Conservation (phyloP, 2,797 vertebrate species). For the Gobionotothen gibberifrons region DNA sequence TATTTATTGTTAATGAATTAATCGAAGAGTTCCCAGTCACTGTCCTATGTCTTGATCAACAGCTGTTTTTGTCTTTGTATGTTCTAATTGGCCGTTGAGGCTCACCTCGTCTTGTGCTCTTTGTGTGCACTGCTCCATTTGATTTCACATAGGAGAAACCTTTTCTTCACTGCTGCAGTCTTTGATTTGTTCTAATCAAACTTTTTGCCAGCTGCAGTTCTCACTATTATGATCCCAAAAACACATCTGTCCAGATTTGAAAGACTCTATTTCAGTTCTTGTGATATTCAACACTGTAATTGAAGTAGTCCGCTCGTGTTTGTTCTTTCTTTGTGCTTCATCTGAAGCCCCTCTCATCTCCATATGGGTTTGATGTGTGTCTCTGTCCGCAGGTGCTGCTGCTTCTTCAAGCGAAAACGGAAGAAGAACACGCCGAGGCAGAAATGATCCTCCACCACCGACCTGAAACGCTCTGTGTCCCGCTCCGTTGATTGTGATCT, state of each 20-base stretch:
- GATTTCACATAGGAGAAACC: slow-evolving; percentile 24
- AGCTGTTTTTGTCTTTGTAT: slow-evolving; percentile 82
- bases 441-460: slow-evolving; percentile 87
- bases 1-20: slow-evolving; percentile 12
- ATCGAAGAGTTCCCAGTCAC: slow-evolving; percentile 61
- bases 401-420: slow-evolving; percentile 99
- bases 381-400: slow-evolving; percentile 93
- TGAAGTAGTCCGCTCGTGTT: slow-evolving; percentile 15
- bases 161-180: slow-evolving; percentile 17
- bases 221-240: slow-evolving; percentile 8
- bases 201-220: slow-evolving; percentile 15
- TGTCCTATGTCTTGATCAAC: slow-evolving; percentile 86
- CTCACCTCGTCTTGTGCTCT: slow-evolving; percentile 74
- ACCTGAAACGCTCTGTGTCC: slow-evolving; percentile 55
- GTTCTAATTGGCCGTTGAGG: slow-evolving; percentile 60
- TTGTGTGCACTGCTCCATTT: slow-evolving; percentile 67
- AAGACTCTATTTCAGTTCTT: slow-evolving; percentile 14
- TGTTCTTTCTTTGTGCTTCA: slow-evolving; percentile 26
- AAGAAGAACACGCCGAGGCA: slow-evolving; percentile 97
- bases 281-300: slow-evolving; percentile 23
- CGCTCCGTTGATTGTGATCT: slow-evolving; percentile 73
- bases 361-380: slow-evolving; percentile 13
- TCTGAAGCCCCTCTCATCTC: not conserved
- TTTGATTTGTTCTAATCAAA: slow-evolving; percentile 18
- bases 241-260: slow-evolving; percentile 7